Evolutionary conservation across 2,113 vertebrate genomes (phyloP), one percentile per base, ranked within the genome.

Genomic region (Alouatta palliata): DNA sequence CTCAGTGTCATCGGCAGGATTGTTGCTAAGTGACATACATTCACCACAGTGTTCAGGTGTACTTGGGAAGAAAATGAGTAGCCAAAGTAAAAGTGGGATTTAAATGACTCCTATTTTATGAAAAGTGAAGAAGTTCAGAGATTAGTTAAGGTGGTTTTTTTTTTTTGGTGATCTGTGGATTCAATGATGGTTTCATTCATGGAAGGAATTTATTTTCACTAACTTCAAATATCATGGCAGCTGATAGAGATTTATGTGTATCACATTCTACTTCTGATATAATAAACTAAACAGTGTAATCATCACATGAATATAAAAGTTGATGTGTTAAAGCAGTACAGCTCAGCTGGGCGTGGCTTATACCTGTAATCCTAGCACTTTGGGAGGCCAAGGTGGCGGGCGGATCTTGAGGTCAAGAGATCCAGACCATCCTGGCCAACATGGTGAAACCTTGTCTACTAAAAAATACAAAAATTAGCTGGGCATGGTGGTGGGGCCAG

Each of bases 51-150:
- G 16, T 85, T 91, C 64, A 92, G 40, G n/a, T 66, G 8, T 92
- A 23, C 61, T 92, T 92, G 76, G 56, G 27, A 95, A 87, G 47
- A 95, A 90, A 97, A 75, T 17, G 83, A 87, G 21, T 49, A 47
- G 49, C 9, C 23, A 47, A 71, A 81, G 40, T 87, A 35, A 96
- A 76, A 83, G 52, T 79, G 47, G 37, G 80, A 43, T 61, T 56
- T 43, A 68, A 77, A 43, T 81, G 64, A 66, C 20, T 80, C 32
- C 21, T 20, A 6, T 47, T 91, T 92, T 90, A 81, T 43, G 76
- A 95, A 81, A 87, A 90, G 23, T 43, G n/a, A 75, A 23, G 54
- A 75, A 17, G 64, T 27, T 81, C 37, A 91, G 27, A 88, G 82
- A 27, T 76, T 70, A 76, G 25, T 92, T 80, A 75, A 40, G 35